Conservation (phyloP, 2,888 invertebrate species). For the Phengaris alcon region DNA sequence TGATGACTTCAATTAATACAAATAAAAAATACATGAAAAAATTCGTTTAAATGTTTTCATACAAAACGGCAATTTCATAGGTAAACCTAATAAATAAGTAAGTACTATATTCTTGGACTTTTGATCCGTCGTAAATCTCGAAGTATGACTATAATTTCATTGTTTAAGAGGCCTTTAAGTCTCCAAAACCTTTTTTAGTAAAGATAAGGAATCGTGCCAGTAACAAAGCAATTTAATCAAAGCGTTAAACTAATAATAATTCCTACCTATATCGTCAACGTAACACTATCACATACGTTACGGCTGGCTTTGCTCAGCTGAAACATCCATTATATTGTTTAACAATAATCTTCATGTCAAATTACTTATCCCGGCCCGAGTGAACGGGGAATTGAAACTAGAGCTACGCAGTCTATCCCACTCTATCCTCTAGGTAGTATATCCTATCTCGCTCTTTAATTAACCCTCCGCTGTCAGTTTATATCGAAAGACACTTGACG, state of each 20-base stretch:
- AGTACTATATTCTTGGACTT: too few species aligned
- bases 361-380: conserved; percentile 22
- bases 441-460: conserved; percentile 28
- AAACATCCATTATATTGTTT: conserved; percentile 28
- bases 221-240: not conserved
- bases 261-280: not conserved
- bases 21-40: too few species aligned
- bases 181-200: too few species aligned
- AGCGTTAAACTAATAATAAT: not conserved
- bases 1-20: too few species aligned
- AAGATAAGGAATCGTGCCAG: too few species aligned
- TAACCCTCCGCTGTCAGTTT: conserved; percentile 48
- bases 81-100: too few species aligned
- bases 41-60: too few species aligned
- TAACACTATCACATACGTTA: not conserved
- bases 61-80: too few species aligned
- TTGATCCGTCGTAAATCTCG: too few species aligned
- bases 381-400: conserved; percentile 34
- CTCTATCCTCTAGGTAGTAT: not conserved
- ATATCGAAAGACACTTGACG: conserved; percentile 63
- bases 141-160: too few species aligned
- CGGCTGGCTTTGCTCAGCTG: not conserved
- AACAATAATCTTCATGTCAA: conserved; percentile 28
- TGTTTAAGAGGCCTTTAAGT: too few species aligned
- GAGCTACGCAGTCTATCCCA: conserved; percentile 17